Evolutionary conservation across 2,113 vertebrate species (phyloP).

Genomic region (Tragelaphus buxtoni): DNA sequence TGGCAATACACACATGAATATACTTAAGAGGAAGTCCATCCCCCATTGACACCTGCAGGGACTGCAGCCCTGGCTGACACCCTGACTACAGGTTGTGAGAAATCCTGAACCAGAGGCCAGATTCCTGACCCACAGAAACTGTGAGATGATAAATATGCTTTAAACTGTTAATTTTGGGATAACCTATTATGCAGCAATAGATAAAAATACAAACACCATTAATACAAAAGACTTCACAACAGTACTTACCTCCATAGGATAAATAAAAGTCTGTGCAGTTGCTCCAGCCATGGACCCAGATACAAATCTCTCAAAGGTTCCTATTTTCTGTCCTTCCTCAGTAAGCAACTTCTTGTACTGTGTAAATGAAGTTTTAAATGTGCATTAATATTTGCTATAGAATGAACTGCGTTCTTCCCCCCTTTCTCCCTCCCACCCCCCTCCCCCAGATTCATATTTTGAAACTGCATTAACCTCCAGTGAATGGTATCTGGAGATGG

Average conservation of each 20-base stretch:
- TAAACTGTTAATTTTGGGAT: neutral
- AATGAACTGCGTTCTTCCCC: neutral
- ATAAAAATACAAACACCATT: neutral
- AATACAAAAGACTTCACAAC: rapidly evolving
- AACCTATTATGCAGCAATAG: neutral
- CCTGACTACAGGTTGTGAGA: neutral
- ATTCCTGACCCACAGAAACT: neutral
- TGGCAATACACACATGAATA: neutral
- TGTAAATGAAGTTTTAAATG: slow-evolving; percentile 31
- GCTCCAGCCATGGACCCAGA: slow-evolving; percentile 95
- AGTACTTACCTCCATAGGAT: slow-evolving; percentile 93
- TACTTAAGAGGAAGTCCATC: neutral
- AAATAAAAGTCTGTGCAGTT: slow-evolving; percentile 95
- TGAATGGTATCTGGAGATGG: neutral
- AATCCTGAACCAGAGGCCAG: neutral
- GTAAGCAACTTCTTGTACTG: slow-evolving; percentile 94
- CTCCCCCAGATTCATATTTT: neutral
- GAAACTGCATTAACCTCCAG: neutral
- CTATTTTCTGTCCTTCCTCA: slow-evolving; percentile 86
- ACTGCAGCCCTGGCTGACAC: neutral
- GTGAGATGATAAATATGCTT: neutral
- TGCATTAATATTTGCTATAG: neutral
- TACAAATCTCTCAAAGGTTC: slow-evolving; percentile 89
- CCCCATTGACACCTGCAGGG: neutral
- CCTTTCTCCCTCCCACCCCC: rapidly evolving